Evolutionary conservation across 1,140 invertebrate species (phyloP).

Genomic region (Cardiocondyla obscurior): DNA sequence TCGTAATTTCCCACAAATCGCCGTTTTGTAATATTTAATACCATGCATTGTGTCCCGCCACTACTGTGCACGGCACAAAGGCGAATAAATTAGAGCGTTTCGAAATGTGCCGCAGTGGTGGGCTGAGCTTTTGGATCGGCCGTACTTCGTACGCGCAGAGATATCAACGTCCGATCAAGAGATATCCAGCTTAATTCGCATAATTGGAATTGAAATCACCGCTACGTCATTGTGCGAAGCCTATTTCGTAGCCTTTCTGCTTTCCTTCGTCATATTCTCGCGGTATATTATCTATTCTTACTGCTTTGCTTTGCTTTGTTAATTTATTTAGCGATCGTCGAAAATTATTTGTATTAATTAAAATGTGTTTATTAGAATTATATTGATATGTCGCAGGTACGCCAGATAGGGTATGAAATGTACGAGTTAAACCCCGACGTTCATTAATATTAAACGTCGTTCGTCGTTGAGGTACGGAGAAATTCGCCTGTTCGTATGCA

Average conservation of each 20-base stretch:
- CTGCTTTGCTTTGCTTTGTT: too few species aligned
- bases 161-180: conserved; percentile 57
- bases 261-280: neutral
- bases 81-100: conserved; percentile 46
- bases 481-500: conserved; percentile 53
- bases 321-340: too few species aligned
- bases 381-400: neutral
- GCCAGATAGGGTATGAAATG: conserved; percentile 11
- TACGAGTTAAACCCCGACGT: neutral
- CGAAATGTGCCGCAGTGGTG: neutral
- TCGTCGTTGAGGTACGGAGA: neutral
- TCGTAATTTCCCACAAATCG: conserved; percentile 1
- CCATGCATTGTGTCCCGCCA: neutral
- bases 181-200: conserved; percentile 7
- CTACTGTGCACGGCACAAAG: neutral
- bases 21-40: neutral
- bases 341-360: too few species aligned
- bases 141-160: conserved; percentile 3
- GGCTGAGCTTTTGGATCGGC: conserved; percentile 11
- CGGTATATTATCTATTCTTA: neutral
- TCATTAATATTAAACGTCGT: neutral
- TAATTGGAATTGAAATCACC: conserved; percentile 35
- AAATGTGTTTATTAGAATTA: conserved; percentile 10
- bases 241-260: neutral
- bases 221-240: neutral